A percentile compares a stretch with the other conserved stretches of the same genome.
Evolutionary conservation across 2,113 vertebrate species (phyloP).

Genomic region (Barbus barbus): DNA sequence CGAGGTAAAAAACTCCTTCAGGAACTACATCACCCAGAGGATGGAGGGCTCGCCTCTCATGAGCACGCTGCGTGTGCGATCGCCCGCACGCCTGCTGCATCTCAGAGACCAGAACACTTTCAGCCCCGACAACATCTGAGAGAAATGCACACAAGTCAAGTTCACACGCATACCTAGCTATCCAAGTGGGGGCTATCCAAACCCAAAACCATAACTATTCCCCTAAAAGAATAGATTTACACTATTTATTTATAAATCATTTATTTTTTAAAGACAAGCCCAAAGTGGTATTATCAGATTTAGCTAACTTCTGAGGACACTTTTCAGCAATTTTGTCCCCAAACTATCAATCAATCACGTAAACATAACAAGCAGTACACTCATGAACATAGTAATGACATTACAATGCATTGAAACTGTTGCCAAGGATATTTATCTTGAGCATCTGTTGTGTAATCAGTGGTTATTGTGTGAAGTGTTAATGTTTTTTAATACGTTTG

Average conservation of each 20-base stretch:
- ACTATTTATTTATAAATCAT: neutral
- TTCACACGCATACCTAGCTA: neutral
- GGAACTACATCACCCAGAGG: conserved; percentile 83
- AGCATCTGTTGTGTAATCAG: conserved; percentile 1
- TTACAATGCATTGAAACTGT: neutral
- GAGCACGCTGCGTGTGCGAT: conserved; percentile 80
- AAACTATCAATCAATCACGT: neutral
- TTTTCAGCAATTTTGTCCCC: neutral
- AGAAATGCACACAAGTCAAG: conserved; percentile 15
- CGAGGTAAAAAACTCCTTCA: conserved; percentile 91
- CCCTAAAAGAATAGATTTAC: neutral
- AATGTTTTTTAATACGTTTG: neutral
- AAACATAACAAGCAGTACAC: too few relatives aligned
- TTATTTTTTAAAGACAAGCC: neutral
- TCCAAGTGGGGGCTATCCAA: neutral
- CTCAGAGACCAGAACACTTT: conserved; percentile 81
- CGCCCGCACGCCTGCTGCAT: conserved; percentile 81
- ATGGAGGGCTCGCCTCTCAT: conserved; percentile 81
- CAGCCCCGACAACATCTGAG: conserved; percentile 49
- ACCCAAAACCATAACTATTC: neutral
- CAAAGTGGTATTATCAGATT: neutral
- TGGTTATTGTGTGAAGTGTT: neutral
- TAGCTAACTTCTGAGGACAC: neutral
- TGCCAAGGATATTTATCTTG: neutral
- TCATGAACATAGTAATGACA: neutral